These are phyloP conservation scores for Thumatha senex DNA, from an alignment of 2,888 invertebrate species.

Conservation along the genomic window DNA sequence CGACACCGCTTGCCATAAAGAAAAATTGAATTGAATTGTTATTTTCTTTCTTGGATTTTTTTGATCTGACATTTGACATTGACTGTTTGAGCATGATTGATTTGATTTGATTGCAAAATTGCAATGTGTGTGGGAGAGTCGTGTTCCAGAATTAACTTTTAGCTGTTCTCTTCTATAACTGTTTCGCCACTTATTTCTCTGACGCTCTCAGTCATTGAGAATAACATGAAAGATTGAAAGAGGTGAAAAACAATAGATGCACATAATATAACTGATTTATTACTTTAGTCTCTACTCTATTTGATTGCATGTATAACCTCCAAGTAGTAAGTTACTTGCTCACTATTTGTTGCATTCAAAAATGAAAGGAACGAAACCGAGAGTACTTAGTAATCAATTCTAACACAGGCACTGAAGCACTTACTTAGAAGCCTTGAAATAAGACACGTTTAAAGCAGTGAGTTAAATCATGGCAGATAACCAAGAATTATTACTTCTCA, in stretches of 20 bases:
- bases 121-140: neutral
- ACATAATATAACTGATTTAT: neutral
- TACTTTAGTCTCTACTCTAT: neutral
- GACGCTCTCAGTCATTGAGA: neutral
- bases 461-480: conserved; percentile 61
- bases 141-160: neutral
- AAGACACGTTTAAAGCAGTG: conserved; percentile 27
- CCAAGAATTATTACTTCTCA: conserved; percentile 62
- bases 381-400: conserved; percentile 54
- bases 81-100: too few species aligned
- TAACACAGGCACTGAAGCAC: conserved; percentile 35
- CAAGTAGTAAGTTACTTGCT: conserved; percentile 20
- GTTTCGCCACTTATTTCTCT: neutral
- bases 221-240: conserved; percentile 4
- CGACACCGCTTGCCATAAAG: too few species aligned
- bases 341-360: conserved; percentile 40
- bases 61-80: too few species aligned
- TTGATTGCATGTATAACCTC: conserved; percentile 30
- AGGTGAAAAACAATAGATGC: conserved; percentile 7
- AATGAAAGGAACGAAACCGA: conserved; percentile 61
- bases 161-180: neutral
- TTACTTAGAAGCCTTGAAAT: conserved; percentile 57
- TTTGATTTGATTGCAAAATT: neutral
- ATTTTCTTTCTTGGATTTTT: too few species aligned
- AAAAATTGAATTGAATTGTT: too few species aligned